These are phyloP conservation scores for Apoda limacodes DNA, from an alignment of 2,888 invertebrate species.

Conservation along the genomic window DNA sequence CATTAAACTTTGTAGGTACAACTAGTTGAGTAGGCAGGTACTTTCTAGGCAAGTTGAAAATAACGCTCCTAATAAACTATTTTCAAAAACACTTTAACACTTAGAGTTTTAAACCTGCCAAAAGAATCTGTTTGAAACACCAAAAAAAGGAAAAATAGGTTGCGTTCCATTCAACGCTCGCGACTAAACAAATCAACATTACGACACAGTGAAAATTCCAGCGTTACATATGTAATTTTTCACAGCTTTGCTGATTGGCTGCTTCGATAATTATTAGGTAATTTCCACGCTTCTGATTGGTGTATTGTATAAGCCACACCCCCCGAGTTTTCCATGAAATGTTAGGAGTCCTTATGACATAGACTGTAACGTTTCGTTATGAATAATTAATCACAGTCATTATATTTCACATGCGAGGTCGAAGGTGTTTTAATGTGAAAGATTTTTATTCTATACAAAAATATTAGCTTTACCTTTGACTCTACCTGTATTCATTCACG, in stretches of 20 bases:
- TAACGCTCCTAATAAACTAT: too few species aligned
- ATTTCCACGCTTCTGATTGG: constrained; percentile 42
- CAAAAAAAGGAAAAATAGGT: too few species aligned
- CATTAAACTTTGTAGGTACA: too few species aligned
- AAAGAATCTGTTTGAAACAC: too few species aligned
- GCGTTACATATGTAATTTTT: constrained; percentile 29
- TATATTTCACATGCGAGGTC: constrained; percentile 22
- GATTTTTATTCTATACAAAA: too few species aligned
- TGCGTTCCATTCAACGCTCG: background rate
- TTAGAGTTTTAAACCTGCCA: too few species aligned
- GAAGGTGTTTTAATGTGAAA: constrained; percentile 26
- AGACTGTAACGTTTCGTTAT: constrained; percentile 38
- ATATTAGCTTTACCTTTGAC: too few species aligned
- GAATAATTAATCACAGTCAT: constrained; percentile 56
- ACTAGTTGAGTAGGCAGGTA: too few species aligned
- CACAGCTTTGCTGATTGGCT: constrained; percentile 33
- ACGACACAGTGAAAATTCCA: constrained; percentile 15
- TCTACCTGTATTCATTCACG: too few species aligned
- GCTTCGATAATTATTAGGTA: constrained; percentile 35
- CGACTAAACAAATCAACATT: constrained; percentile 4
- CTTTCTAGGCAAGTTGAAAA: too few species aligned
- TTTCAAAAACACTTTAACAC: too few species aligned
- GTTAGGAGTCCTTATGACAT: constrained; percentile 22
- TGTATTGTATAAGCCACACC: constrained; percentile 33
- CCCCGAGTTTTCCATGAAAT: constrained; percentile 32